Evolutionary conservation across 2,113 vertebrate species (phyloP).

Genomic region (Albula goreensis): DNA sequence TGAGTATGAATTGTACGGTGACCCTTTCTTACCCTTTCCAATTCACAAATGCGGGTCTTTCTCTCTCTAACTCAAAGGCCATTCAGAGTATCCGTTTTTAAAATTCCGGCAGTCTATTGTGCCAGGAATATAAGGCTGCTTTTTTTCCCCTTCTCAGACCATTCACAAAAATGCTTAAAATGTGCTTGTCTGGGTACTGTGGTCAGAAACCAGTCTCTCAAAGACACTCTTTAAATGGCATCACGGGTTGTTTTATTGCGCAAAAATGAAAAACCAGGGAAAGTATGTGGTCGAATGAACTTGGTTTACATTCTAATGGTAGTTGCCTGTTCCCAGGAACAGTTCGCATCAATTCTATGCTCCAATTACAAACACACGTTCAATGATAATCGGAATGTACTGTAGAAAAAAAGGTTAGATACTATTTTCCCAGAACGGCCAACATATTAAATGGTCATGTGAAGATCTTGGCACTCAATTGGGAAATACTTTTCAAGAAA

Average conservation of each 20-base stretch:
- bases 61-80: not conserved
- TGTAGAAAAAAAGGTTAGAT: not conserved
- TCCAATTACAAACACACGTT: not conserved
- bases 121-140: not conserved
- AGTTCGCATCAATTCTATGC: not conserved
- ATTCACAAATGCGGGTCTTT: not conserved
- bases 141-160: not conserved
- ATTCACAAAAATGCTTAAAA: not conserved
- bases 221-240: not conserved
- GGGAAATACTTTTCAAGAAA: not conserved
- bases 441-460: not conserved
- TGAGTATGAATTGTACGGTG: not conserved
- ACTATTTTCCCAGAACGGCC: not conserved
- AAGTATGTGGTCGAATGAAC: too few species aligned
- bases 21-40: not conserved
- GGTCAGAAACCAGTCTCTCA: not conserved
- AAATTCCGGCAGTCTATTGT: not conserved
- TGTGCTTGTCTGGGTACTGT: not conserved
- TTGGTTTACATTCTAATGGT: not conserved
- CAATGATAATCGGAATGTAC: not conserved
- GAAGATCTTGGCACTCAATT: not conserved
- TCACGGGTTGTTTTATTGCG: not conserved
- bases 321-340: not conserved
- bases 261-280: not conserved
- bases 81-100: not conserved